Conservation (phyloP, 2,888 invertebrate genomes). For the Phytoseiulus persimilis region DNA sequence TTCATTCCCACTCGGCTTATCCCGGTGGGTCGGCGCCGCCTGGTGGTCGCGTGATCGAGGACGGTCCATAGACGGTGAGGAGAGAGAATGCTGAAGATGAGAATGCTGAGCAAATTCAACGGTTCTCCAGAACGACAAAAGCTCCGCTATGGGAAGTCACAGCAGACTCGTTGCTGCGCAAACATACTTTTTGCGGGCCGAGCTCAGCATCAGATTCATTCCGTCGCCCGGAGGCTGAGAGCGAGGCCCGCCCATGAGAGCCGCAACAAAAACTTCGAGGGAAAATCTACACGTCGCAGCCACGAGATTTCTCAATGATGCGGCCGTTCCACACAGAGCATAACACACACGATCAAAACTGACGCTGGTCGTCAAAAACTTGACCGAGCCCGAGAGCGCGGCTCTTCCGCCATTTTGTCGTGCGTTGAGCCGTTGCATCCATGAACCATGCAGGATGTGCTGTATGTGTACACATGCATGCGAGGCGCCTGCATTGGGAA, state of each 20-base stretch:
- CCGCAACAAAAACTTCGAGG: neutral
- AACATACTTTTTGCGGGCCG: neutral
- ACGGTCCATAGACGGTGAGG: no score
- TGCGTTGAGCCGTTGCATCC: neutral
- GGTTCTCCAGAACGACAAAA: no score
- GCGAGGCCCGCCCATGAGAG: neutral
- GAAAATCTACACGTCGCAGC: neutral
- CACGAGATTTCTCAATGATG: neutral
- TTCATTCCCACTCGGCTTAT: no score
- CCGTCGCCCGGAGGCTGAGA: neutral
- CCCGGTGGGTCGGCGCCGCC: no score
- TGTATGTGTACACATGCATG: neutral
- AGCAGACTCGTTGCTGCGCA: no score
- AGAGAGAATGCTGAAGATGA: no score
- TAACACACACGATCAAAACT: neutral
- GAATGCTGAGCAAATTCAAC: no score
- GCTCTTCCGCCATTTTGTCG: neutral
- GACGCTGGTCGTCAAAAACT: neutral
- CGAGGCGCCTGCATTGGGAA: neutral
- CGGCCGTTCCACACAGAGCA: neutral
- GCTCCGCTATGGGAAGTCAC: no score
- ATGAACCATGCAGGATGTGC: neutral
- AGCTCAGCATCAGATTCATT: neutral
- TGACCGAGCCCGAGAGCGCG: neutral
- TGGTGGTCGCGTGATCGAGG: no score